These are phyloP conservation scores for Maniola hyperantus DNA, from an alignment of 2,888 invertebrate species.

Conservation along the genomic window DNA sequence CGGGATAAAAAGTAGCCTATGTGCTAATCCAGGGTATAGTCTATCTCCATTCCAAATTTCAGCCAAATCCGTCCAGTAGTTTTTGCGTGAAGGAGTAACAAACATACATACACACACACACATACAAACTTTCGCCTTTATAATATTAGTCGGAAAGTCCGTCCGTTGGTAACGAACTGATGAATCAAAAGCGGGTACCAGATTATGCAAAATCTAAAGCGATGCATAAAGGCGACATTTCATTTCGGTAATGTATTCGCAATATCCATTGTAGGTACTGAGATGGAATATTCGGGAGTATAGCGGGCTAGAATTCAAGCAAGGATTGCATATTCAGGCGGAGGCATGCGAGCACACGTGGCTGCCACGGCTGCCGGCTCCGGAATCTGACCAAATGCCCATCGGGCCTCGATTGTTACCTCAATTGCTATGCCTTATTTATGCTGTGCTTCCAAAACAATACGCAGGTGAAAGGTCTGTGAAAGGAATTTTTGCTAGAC, in stretches of 20 bases:
- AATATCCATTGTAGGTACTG: conserved; percentile 63
- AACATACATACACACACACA: too few species aligned
- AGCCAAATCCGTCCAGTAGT: too few species aligned
- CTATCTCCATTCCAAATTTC: too few species aligned
- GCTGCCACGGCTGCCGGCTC: conserved; percentile 70
- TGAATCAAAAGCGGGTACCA: not conserved
- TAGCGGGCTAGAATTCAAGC: conserved; percentile 75
- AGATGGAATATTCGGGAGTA: conserved; percentile 69
- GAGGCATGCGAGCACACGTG: conserved; percentile 79
- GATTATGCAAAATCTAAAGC: conserved; percentile 18
- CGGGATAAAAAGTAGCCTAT: too few species aligned
- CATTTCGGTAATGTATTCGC: conserved; percentile 59
- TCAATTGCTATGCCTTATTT: conserved; percentile 78
- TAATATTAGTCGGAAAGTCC: too few species aligned
- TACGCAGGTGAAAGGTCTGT: conserved; percentile 50
- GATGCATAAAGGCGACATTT: conserved; percentile 47
- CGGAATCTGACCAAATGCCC: conserved; percentile 82
- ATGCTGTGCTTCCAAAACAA: conserved; percentile 55
- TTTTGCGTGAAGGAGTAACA: too few species aligned
- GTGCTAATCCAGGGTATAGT: too few species aligned
- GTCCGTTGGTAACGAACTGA: not conserved
- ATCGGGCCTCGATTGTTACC: conserved; percentile 74
- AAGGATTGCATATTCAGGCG: conserved; percentile 71
- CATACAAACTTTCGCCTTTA: too few species aligned
- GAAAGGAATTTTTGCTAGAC: conserved; percentile 46